A percentile compares a stretch with the other conserved stretches of the same genome.
phyloP scores from a whole-genome alignment of 1,140 invertebrate genomes.

The Calliphora vicina region DNA sequence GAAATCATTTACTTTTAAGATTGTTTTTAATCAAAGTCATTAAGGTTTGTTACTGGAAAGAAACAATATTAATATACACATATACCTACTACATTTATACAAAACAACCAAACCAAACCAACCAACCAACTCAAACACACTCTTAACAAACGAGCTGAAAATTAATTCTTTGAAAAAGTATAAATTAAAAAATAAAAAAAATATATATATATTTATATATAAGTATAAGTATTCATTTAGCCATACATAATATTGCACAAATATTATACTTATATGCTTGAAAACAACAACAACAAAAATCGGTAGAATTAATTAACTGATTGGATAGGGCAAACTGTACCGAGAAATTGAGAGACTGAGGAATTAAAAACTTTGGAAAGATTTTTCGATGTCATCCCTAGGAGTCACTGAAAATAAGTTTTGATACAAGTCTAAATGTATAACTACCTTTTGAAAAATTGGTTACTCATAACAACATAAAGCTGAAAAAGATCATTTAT shows the following conservation, averaged over 20 bases:
- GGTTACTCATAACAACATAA: no score
- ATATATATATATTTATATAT: background rate
- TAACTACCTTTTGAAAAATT: no score
- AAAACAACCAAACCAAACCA: background rate
- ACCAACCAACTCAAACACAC: background rate
- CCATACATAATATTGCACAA: background rate
- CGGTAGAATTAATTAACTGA: no score
- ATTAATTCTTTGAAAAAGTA: constrained; percentile 17
- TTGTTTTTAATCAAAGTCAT: constrained; percentile 34
- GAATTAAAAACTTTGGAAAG: no score
- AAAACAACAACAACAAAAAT: no score
- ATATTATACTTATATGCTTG: background rate
- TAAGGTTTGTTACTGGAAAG: constrained; percentile 27
- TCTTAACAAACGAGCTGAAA: constrained; percentile 10
- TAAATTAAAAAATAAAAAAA: constrained; percentile 11
- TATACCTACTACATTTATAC: background rate
- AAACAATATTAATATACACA: constrained; percentile 11
- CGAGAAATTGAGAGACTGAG: no score
- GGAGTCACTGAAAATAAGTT: no score
- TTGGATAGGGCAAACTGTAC: no score
- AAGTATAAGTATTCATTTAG: background rate
- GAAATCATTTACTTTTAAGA: constrained; percentile 35
- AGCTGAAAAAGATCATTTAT: no score
- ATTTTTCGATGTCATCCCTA: no score
- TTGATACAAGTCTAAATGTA: no score